Evolutionary conservation across 2,888 invertebrate genomes (phyloP).

Genomic region (Drosophila prolongata): DNA sequence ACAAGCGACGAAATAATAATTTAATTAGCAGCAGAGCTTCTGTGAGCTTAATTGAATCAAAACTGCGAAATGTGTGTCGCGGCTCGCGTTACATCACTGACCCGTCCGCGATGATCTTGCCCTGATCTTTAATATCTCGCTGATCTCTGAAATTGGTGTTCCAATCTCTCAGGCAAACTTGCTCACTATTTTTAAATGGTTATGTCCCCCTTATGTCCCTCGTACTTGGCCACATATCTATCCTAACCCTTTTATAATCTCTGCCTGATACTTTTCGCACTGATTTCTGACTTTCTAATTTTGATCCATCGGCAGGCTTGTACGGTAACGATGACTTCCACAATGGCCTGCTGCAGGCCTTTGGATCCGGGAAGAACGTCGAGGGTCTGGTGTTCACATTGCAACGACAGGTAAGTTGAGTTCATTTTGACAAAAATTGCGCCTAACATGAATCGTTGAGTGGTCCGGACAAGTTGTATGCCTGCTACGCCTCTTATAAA

Average conservation of each 20-base stretch:
- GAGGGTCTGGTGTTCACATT: slow-evolving; percentile 92
- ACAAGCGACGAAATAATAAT: slow-evolving; percentile 56
- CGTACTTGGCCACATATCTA: no score
- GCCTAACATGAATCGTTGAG: no score
- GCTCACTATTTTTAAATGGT: neutral
- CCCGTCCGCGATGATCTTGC: slow-evolving; percentile 15
- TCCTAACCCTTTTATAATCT: neutral
- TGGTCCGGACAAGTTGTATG: no score
- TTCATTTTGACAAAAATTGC: neutral
- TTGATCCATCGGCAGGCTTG: slow-evolving; percentile 85
- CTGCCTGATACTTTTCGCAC: neutral
- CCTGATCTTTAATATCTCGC: slow-evolving; percentile 1
- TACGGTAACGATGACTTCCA: slow-evolving; percentile 98
- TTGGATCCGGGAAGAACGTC: slow-evolving; percentile 92
- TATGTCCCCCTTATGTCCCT: neutral
- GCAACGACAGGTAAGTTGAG: slow-evolving; percentile 89
- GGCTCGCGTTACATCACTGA: slow-evolving; percentile 35
- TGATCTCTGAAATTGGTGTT: neutral
- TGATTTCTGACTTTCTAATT: neutral
- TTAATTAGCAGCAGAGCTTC: slow-evolving; percentile 54
- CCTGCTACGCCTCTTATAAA: no score
- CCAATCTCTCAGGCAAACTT: no score
- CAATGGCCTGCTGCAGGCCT: slow-evolving; percentile 93
- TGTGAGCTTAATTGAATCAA: slow-evolving; percentile 65
- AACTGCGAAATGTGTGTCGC: slow-evolving; percentile 46